Evolutionary conservation across 2,888 invertebrate species (phyloP).

Genomic region (Coelopa pilipes): DNA sequence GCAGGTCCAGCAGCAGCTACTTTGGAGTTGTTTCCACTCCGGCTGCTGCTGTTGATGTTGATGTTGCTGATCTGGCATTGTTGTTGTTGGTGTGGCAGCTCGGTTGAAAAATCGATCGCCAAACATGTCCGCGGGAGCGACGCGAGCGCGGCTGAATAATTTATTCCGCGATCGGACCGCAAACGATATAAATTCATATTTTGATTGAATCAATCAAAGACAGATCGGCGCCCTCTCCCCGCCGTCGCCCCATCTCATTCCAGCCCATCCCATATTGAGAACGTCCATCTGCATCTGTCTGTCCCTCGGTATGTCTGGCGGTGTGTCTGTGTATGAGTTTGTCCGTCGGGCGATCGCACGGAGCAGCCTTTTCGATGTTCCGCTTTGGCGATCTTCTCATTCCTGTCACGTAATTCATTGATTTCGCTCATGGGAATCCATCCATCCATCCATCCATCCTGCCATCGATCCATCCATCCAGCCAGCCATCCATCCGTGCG

Average conservation of each 20-base stretch:
- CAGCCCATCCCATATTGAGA: neutral
- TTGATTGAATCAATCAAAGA: slow-evolving; percentile 65
- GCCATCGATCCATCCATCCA: slow-evolving; percentile 51
- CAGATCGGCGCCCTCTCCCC: slow-evolving; percentile 13
- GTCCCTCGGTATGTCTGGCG: neutral
- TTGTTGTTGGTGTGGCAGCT: no score
- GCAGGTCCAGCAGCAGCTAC: neutral
- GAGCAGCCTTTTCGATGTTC: slow-evolving; percentile 24
- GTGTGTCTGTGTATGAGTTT: neutral
- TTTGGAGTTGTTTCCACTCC: neutral
- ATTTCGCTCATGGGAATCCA: slow-evolving; percentile 64
- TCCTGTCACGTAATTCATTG: slow-evolving; percentile 67
- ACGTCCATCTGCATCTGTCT: neutral
- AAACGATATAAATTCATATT: slow-evolving; percentile 51
- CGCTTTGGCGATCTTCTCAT: slow-evolving; percentile 48
- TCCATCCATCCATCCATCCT: slow-evolving; percentile 30
- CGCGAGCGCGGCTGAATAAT: slow-evolving; percentile 28
- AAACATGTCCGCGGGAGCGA: slow-evolving; percentile 3
- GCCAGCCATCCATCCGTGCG: slow-evolving; percentile 34
- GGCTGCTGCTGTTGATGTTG: neutral
- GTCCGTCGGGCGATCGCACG: slow-evolving; percentile 2
- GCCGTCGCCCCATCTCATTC: neutral
- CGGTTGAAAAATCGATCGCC: slow-evolving; percentile 15
- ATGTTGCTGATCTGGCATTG: no score
- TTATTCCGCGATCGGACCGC: slow-evolving; percentile 43